Conservation (phyloP, 1,140 invertebrate species). For the Parasteatoda tepidariorum region DNA sequence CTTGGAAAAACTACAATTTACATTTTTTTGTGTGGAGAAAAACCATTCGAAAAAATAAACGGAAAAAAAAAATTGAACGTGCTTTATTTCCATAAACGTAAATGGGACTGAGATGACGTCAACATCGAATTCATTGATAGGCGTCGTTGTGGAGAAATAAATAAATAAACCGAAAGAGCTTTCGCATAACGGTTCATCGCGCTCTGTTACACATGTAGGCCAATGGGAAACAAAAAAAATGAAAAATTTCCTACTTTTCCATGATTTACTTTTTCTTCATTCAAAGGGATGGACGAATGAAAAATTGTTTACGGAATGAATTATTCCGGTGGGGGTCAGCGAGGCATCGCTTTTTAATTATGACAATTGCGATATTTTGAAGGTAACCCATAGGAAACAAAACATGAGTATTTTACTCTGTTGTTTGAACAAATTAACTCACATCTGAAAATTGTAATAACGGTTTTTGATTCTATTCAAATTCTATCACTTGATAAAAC, state of each 20-base stretch:
- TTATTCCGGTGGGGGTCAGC: too few relatives aligned
- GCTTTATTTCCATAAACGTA: neutral
- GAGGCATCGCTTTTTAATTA: too few relatives aligned
- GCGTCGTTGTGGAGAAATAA: neutral
- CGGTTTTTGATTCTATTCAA: too few relatives aligned
- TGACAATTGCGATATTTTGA: too few relatives aligned
- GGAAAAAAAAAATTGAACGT: neutral
- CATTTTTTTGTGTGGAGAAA: neutral
- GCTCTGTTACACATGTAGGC: conserved; percentile 24
- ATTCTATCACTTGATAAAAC: too few relatives aligned
- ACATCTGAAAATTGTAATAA: too few relatives aligned
- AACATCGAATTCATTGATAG: neutral
- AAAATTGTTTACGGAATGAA: too few relatives aligned
- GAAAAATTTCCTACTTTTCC: neutral
- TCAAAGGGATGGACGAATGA: too few relatives aligned
- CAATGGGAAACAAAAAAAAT: conserved; percentile 8
- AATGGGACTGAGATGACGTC: neutral
- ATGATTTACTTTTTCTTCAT: conserved; percentile 21
- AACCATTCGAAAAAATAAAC: neutral
- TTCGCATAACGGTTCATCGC: conserved; percentile 14
- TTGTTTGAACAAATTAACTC: too few relatives aligned
- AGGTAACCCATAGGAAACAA: too few relatives aligned
- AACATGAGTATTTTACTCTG: too few relatives aligned
- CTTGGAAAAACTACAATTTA: too few relatives aligned
- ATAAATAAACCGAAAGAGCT: neutral